Conservation (phyloP, 2,113 vertebrate genomes). For the Chloropsis hardwickii region DNA sequence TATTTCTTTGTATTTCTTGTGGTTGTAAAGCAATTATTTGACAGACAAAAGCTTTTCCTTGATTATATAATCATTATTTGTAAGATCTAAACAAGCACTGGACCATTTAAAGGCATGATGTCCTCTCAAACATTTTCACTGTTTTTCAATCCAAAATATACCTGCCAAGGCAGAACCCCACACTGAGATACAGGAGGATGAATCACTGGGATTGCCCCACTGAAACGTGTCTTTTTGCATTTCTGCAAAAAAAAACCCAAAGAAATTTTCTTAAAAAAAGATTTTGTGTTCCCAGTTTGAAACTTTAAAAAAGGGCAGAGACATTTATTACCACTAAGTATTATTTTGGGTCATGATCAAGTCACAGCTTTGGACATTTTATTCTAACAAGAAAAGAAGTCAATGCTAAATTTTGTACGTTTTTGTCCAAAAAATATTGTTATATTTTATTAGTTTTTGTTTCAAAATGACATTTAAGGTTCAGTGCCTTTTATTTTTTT, state of each 20-base stretch:
- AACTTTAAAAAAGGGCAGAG: background rate
- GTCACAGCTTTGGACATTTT: background rate
- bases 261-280: background rate
- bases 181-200: background rate
- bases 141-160: background rate
- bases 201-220: background rate
- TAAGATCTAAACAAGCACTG: background rate
- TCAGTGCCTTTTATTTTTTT: background rate
- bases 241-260: background rate
- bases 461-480: background rate
- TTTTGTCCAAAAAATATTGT: background rate
- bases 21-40: background rate
- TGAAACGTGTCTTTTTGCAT: background rate
- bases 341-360: background rate
- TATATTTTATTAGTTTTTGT: background rate
- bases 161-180: background rate
- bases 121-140: background rate
- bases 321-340: background rate
- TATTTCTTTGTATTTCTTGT: background rate
- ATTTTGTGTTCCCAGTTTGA: background rate
- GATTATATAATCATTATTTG: background rate
- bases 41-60: background rate
- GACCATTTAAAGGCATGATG: background rate
- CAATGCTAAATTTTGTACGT: background rate
- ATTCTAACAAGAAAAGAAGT: background rate